Evolutionary conservation across 1,140 invertebrate species (phyloP).

Genomic region (Hylaeus anthracinus): DNA sequence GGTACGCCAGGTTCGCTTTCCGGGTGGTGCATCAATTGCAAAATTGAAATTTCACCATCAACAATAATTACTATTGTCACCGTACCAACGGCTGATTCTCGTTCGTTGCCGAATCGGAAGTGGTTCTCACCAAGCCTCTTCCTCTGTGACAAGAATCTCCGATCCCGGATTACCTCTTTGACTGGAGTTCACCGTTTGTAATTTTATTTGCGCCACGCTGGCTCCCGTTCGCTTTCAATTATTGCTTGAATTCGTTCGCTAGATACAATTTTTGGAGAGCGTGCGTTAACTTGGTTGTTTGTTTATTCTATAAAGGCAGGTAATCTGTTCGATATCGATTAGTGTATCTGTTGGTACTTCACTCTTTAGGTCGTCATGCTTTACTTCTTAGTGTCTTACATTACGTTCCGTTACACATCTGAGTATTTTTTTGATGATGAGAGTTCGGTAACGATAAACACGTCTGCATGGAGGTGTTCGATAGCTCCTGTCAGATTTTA

Average conservation of each 20-base stretch:
- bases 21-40: constrained; percentile 77
- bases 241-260: neutral
- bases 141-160: neutral
- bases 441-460: too few relatives aligned
- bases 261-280: too few relatives aligned
- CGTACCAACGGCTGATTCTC: constrained; percentile 54
- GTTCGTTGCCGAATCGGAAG: constrained; percentile 68
- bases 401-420: too few relatives aligned
- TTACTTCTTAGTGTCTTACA: too few relatives aligned
- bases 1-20: constrained; percentile 42
- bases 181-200: neutral
- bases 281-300: too few relatives aligned
- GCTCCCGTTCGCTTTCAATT: neutral
- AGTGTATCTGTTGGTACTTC: too few relatives aligned
- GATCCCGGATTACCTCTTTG: neutral
- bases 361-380: too few relatives aligned
- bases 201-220: neutral
- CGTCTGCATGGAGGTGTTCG: too few relatives aligned
- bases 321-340: too few relatives aligned
- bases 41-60: constrained; percentile 78
- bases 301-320: too few relatives aligned
- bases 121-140: constrained; percentile 57
- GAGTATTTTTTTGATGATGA: too few relatives aligned
- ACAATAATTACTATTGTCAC: constrained; percentile 77
- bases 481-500: too few relatives aligned